phyloP scores from a whole-genome alignment of 2,797 vertebrate species.

The Onychomys torridus region DNA sequence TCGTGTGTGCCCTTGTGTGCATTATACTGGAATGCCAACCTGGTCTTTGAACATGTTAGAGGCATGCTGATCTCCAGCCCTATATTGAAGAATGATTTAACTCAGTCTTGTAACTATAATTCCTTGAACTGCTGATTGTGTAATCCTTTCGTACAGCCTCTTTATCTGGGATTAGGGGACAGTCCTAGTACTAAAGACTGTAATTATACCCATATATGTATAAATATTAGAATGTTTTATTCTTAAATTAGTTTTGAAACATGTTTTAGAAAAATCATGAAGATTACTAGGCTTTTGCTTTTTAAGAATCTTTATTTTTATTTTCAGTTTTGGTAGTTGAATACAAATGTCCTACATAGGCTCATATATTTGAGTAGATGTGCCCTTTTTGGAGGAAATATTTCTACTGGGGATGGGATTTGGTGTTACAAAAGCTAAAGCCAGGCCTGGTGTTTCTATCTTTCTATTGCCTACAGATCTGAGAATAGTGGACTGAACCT shows the following conservation, averaged over 20 bases:
- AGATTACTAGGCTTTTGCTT: not conserved
- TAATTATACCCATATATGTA: not conserved
- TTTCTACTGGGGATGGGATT: not conserved
- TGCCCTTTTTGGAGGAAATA: not conserved
- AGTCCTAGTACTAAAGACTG: not conserved
- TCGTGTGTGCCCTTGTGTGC: not conserved
- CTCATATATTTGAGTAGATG: not conserved
- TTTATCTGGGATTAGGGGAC: not conserved
- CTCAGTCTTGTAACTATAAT: not conserved
- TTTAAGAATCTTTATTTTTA: not conserved
- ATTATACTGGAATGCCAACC: not conserved
- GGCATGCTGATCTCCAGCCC: not conserved
- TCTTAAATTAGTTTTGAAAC: not conserved
- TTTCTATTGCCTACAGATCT: no score
- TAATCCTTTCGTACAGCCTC: not conserved
- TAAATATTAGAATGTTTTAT: not conserved
- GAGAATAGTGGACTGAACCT: not conserved
- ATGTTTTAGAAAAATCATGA: not conserved
- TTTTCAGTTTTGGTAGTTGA: not conserved
- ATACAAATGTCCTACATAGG: no score
- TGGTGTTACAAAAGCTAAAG: not conserved
- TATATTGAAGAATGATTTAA: not conserved
- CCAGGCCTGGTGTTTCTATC: not conserved
- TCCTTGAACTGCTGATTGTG: not conserved
- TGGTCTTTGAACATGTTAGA: fast-evolving